Evolutionary conservation across 2,888 invertebrate species (phyloP), one percentile per base, ranked within the genome.

Genomic region (Acleris laterana): DNA sequence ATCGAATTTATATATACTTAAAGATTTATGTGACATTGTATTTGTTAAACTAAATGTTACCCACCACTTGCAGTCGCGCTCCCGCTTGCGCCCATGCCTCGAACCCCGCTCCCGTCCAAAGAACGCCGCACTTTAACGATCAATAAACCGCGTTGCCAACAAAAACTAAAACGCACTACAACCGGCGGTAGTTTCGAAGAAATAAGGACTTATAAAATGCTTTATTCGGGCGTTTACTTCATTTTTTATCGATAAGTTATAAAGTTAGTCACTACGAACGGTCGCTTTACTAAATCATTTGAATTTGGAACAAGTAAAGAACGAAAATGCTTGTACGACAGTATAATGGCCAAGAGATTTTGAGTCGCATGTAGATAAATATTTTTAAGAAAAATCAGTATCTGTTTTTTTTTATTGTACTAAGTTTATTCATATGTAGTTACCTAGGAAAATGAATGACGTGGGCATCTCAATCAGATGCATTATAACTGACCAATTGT

Each of bases 131-230:
- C 62, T 72, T 86, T 84, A 84, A 85, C 77, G 87, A 84, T 77
- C 83, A 80, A 86, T 86, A 86, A 85, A 85, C 74, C 75, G 73
- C 74, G 77, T 64, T 72, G 77, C 79, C 80, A 81, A 76, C 82
- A 84, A 85, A 82, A 79, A 83, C 74, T 73, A 75, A 75, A 74
- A 74, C 72, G 67, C 56, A 71, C 28, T 32, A 59, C 63, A 49
- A 63, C 65, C 25, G 22, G 50, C 59, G 32, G 50, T 60, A 60
- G 49, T 49, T 59, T 59, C 59, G 59, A 20, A 50, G 49, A 57
- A 32, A 57, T 57, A 57, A 57, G 46, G 57, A 57, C 57, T 25
- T 56, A 32, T 44, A 56, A 56, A 56, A 56, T 38, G 38, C 20
- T 20, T 9, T 20, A 19, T 49, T 49, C 20, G 38, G 38, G 1